Percentiles rank a stretch among this genome's conserved stretches.
These are phyloP conservation scores for Epinotia ramella DNA, from an alignment of 2,888 invertebrate genomes.

Conservation along the genomic window DNA sequence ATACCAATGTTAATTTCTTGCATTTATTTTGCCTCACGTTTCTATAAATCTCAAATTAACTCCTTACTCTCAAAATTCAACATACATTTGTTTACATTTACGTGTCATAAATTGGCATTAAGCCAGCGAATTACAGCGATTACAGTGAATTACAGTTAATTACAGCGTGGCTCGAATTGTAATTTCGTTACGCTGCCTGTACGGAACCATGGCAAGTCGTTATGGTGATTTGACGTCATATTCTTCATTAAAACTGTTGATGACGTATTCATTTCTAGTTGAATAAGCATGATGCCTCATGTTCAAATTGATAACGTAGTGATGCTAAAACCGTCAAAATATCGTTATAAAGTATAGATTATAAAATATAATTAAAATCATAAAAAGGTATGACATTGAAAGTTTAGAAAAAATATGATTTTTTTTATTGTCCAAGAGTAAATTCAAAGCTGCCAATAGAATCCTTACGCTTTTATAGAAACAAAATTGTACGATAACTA, in stretches of 20 bases:
- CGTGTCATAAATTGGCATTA: constrained; percentile 41
- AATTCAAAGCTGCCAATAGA: too few relatives aligned
- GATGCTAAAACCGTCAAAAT: too few relatives aligned
- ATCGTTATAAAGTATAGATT: too few relatives aligned
- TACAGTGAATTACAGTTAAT: constrained; percentile 40
- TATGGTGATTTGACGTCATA: constrained; percentile 34
- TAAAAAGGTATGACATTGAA: too few relatives aligned
- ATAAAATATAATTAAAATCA: too few relatives aligned
- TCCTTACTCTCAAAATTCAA: constrained; percentile 12
- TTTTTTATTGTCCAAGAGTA: too few relatives aligned
- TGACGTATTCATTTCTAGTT: neutral
- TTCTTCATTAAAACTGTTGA: constrained; percentile 33
- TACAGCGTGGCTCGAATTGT: constrained; percentile 32
- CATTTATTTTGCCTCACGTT: neutral
- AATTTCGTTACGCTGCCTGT: constrained; percentile 37
- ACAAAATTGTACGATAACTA: too few relatives aligned
- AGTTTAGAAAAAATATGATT: too few relatives aligned
- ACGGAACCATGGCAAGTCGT: constrained; percentile 12
- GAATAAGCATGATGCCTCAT: too few relatives aligned
- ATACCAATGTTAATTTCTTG: neutral
- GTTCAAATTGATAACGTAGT: too few relatives aligned
- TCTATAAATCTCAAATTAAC: constrained; percentile 8
- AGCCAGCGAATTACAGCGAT: constrained; percentile 39
- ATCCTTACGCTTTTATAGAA: too few relatives aligned
- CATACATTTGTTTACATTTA: constrained; percentile 39